Percentiles rank a stretch among this genome's conserved stretches.
phyloP scores from a whole-genome alignment of 1,140 invertebrate genomes.

The Drosophila sp. region DNA sequence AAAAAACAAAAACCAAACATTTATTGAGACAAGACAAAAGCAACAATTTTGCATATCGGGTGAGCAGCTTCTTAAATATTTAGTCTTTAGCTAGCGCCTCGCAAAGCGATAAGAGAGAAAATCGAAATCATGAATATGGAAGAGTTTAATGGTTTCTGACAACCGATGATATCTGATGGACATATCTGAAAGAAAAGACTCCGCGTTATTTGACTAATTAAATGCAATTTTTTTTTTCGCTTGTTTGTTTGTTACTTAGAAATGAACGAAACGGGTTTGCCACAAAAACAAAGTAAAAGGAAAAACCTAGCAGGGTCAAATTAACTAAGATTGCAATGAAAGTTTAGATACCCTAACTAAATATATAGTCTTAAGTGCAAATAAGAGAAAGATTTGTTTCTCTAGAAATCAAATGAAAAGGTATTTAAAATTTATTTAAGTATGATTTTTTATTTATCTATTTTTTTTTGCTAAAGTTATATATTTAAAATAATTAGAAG shows the following conservation, averaged over 20 bases:
- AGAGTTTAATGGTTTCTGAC: conserved; percentile 18
- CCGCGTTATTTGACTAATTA: conserved; percentile 47
- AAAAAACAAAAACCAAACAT: conserved; percentile 12
- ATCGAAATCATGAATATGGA: conserved; percentile 57
- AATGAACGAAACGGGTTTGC: conserved; percentile 54
- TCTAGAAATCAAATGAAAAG: too few species aligned
- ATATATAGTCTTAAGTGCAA: too few species aligned
- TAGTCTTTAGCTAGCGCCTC: conserved; percentile 49
- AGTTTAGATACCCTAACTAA: background rate
- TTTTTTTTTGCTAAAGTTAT: too few species aligned
- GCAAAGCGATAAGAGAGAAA: conserved; percentile 31
- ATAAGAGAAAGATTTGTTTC: too few species aligned
- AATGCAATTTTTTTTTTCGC: conserved; percentile 56
- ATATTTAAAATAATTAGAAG: too few species aligned
- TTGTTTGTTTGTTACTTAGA: conserved; percentile 10
- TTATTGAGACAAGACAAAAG: conserved; percentile 62
- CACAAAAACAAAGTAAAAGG: background rate
- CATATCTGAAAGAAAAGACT: conserved; percentile 6
- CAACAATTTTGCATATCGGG: conserved; percentile 69
- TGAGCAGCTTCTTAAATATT: conserved; percentile 41
- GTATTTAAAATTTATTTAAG: too few species aligned
- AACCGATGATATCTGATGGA: conserved; percentile 38
- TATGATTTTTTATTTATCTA: too few species aligned
- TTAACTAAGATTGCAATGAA: background rate
- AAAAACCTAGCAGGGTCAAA: background rate